These are phyloP conservation scores for Crocuta crocuta DNA, from an alignment of 2,113 vertebrate genomes.

Conservation along the genomic window DNA sequence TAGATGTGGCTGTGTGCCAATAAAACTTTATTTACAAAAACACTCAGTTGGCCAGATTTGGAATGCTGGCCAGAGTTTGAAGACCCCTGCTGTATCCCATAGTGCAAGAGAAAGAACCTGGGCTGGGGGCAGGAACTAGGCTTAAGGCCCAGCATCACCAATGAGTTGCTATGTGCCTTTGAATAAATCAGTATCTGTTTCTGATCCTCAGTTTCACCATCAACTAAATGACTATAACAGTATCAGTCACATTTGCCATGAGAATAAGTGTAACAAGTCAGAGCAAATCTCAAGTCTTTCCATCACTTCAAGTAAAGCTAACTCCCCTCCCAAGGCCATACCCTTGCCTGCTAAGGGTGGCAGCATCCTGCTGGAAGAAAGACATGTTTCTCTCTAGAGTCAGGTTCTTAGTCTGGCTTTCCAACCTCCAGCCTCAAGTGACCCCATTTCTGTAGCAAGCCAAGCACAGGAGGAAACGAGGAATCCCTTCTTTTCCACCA, in stretches of 20 bases:
- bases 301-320: neutral
- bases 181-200: neutral
- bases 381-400: neutral
- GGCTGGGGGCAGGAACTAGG: neutral
- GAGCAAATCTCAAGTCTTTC: neutral
- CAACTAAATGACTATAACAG: neutral
- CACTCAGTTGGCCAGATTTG: neutral
- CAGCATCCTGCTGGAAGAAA: neutral
- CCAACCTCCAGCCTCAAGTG: conserved; percentile 21
- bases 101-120: neutral
- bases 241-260: neutral
- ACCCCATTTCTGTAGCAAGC: conserved; percentile 55
- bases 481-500: conserved; percentile 13
- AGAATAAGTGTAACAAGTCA: neutral
- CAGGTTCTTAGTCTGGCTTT: conserved; percentile 39
- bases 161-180: neutral
- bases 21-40: conserved; percentile 41
- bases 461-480: neutral
- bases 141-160: neutral
- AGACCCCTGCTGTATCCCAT: neutral
- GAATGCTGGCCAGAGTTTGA: neutral
- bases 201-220: neutral
- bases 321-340: neutral
- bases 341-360: neutral
- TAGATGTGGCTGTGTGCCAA: neutral